Percentiles rank a stretch among this genome's conserved stretches.
phyloP scores from a whole-genome alignment of 2,113 vertebrate genomes.

The Mormyrus iriodes region DNA sequence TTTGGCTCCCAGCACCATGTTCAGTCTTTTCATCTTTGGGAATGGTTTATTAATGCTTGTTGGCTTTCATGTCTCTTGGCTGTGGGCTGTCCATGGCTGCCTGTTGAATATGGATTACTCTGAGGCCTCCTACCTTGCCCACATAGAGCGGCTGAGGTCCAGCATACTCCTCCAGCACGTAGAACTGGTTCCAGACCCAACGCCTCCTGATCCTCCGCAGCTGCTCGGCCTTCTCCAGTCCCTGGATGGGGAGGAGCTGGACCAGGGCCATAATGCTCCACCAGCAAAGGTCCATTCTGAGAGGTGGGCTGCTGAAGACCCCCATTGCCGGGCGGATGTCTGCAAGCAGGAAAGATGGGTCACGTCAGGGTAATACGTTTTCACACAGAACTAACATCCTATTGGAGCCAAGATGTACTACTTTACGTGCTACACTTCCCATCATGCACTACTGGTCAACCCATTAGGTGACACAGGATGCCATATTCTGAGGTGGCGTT shows the following conservation, averaged over 20 bases:
- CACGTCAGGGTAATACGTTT: neutral
- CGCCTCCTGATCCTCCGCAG: conserved; percentile 80
- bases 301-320: neutral
- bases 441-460: neutral
- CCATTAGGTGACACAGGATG: neutral
- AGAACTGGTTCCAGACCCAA: conserved; percentile 99
- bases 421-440: neutral
- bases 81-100: neutral
- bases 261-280: neutral
- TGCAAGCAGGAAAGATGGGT: neutral
- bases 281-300: neutral
- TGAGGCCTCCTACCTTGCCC: conserved; percentile 77
- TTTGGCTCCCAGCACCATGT: neutral
- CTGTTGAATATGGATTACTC: neutral
- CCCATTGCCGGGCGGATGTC: neutral
- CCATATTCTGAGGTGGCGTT: neutral
- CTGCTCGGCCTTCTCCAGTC: conserved; percentile 27
- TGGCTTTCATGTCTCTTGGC: neutral
- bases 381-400: neutral
- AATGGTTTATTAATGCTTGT: neutral
- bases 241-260: conserved; percentile 41
- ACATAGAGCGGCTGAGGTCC: conserved; percentile 89
- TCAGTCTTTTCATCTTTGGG: neutral
- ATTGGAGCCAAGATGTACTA: neutral
- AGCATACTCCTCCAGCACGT: conserved; percentile 91